A percentile compares a stretch with the other conserved stretches of the same genome.
Conservation (phyloP, 2,888 invertebrate species). For the Microchrysa polita region DNA sequence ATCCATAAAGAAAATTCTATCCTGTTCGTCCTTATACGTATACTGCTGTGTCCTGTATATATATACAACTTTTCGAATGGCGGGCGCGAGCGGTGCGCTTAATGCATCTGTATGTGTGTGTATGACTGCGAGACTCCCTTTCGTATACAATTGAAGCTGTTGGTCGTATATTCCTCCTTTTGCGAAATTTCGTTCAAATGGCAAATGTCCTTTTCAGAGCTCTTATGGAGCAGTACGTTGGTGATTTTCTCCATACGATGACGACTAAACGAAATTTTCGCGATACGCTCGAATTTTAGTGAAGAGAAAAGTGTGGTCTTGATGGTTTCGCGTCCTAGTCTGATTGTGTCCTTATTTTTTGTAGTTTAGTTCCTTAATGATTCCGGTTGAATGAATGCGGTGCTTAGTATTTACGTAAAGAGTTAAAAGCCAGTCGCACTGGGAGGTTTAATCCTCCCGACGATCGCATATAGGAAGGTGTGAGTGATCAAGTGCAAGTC, state of each 20-base stretch:
- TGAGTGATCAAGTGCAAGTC: not conserved
- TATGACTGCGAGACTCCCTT: not conserved
- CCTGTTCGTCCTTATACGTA: no score
- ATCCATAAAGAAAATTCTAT: no score
- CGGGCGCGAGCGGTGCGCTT: not conserved
- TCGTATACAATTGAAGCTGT: no score
- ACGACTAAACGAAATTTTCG: not conserved
- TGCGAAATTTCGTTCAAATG: conserved; percentile 20
- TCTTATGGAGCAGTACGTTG: conserved; percentile 18
- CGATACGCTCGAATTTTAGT: conserved; percentile 25
- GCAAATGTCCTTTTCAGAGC: conserved; percentile 27
- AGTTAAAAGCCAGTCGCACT: no score
- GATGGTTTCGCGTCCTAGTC: not conserved
- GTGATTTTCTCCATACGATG: conserved; percentile 29
- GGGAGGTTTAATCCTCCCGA: no score
- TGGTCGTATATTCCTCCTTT: no score
- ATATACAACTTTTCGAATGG: no score
- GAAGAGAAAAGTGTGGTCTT: not conserved
- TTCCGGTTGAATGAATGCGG: no score
- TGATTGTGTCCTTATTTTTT: not conserved
- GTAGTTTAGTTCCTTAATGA: not conserved
- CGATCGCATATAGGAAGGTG: no score
- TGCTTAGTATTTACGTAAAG: no score
- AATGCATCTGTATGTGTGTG: conserved; percentile 19
- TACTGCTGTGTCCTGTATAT: no score